Base-by-base conservation (phyloP, 1,140 invertebrate genomes). In the Cotesia chilonis region DNA sequence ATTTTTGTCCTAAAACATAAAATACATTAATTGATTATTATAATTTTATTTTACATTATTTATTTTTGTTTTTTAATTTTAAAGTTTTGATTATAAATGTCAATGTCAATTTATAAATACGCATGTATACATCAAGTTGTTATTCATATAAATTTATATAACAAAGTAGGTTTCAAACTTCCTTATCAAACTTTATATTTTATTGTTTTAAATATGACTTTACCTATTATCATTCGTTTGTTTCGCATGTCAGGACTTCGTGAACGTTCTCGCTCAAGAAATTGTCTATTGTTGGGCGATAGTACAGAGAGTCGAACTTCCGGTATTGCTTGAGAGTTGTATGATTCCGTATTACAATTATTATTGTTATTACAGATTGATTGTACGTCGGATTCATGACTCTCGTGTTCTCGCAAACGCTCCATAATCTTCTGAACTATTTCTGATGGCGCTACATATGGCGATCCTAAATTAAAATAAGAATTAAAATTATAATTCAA, bases 341-440 rank as follows among this genome's bases (percentile, higher is more conserved):
- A 72, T 17, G 77, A 76, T 4, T 84, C 79, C 17, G 41, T 72
- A 55, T 60, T 78, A 71, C 74, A 73, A 68, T 68, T 47, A 47
- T 47, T 47, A 47, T 47, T 41, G 9, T 41, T 47, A 47, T 47
- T 47, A 6, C 10, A 47, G 10, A 5, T 47, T 5, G 73, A 57
- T 57, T 78, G 81, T 14, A 78, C 68, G 63, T 87, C 83, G 14
- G 74, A 41, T 61, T 87, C 85, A 60, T 88, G 86, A 70, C 79
- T 84, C 37, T 89, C 88, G 71, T 88, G 84, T 57, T 89, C 88
- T 35, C 88, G 86, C n/a, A 89, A 78, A 60, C 88, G 85, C 75
- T 90, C 87, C 86, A 89, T 89, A 54, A 90, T 89, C 76, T 90
- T 90, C 64, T 89, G 88, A 3, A 90, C 89, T 76, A 90, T 90